These are phyloP conservation scores for Torymus auratus DNA, from an alignment of 2,888 invertebrate species.

Conservation along the genomic window DNA sequence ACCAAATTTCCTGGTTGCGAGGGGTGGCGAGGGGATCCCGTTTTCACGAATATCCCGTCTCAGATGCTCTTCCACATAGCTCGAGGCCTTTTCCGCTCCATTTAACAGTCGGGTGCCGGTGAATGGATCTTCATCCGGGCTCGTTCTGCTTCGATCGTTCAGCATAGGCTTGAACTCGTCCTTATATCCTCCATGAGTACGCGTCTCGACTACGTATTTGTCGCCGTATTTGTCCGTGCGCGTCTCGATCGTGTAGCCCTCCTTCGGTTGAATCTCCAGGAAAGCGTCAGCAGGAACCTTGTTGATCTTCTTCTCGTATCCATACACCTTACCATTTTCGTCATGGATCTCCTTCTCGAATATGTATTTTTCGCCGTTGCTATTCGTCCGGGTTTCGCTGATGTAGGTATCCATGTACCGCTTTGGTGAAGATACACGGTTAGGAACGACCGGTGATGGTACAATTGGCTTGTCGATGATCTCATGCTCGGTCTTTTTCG, in stretches of 20 bases:
- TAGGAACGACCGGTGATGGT: conserved; percentile 72
- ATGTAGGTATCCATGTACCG: conserved; percentile 73
- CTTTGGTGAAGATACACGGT: conserved; percentile 70
- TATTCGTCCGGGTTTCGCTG: conserved; percentile 72
- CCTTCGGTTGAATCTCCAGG: conserved; percentile 71
- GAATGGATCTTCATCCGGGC: conserved; percentile 66
- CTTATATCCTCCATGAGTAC: conserved; percentile 69
- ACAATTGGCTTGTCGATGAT: conserved; percentile 75
- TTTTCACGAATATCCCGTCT: conserved; percentile 58
- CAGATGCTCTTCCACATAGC: conserved; percentile 60
- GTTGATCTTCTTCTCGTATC: conserved; percentile 76
- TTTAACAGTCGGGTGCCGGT: conserved; percentile 59
- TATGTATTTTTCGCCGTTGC: conserved; percentile 73
- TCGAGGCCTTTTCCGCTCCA: conserved; percentile 45
- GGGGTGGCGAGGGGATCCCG: conserved; percentile 63
- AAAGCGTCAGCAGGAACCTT: conserved; percentile 78
- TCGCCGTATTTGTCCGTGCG: conserved; percentile 73
- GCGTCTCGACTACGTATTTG: conserved; percentile 73
- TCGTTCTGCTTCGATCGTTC: conserved; percentile 67
- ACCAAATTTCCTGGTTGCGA: conserved; percentile 65
- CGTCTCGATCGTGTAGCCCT: conserved; percentile 72
- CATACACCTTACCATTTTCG: conserved; percentile 74
- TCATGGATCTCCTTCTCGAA: conserved; percentile 75
- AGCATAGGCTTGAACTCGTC: conserved; percentile 70
- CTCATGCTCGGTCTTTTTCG: conserved; percentile 72